phyloP scores from a whole-genome alignment of 92 coral and sea anemone species.

The Epizoanthus ramosus region DNA sequence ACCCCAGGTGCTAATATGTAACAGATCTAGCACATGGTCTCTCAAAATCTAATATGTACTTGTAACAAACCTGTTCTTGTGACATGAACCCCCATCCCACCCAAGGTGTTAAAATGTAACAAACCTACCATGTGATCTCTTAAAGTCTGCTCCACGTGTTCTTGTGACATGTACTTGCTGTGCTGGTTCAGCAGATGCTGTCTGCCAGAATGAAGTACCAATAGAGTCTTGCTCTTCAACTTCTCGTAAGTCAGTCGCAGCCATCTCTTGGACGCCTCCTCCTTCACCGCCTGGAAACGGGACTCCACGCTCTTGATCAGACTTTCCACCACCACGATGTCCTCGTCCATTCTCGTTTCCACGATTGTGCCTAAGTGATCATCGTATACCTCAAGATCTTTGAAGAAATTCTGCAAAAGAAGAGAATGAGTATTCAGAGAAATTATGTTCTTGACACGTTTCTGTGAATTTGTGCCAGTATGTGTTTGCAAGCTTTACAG shows the following conservation, averaged over 20 bases:
- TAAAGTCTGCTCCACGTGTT: constrained; percentile 77
- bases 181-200: constrained; percentile 74
- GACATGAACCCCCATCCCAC: not conserved
- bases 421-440: not conserved
- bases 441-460: not conserved
- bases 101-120: not conserved
- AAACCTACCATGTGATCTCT: constrained; percentile 77
- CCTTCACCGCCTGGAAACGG: constrained; percentile 73
- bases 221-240: constrained; percentile 58
- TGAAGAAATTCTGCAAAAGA: constrained; percentile 75
- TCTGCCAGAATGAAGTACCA: constrained; percentile 66
- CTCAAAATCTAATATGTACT: not conserved
- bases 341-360: constrained; percentile 72
- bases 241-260: constrained; percentile 73
- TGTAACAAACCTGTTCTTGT: not conserved
- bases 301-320: constrained; percentile 74
- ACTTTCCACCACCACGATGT: constrained; percentile 76
- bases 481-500: no score
- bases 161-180: constrained; percentile 76
- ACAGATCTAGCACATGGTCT: not conserved
- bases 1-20: not conserved
- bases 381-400: constrained; percentile 69
- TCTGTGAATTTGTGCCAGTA: not conserved
- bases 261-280: constrained; percentile 64
- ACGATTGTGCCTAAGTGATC: constrained; percentile 58